Evolutionary conservation across 2,888 invertebrate genomes (phyloP).

Genomic region (Agonopterix alstromeriana): DNA sequence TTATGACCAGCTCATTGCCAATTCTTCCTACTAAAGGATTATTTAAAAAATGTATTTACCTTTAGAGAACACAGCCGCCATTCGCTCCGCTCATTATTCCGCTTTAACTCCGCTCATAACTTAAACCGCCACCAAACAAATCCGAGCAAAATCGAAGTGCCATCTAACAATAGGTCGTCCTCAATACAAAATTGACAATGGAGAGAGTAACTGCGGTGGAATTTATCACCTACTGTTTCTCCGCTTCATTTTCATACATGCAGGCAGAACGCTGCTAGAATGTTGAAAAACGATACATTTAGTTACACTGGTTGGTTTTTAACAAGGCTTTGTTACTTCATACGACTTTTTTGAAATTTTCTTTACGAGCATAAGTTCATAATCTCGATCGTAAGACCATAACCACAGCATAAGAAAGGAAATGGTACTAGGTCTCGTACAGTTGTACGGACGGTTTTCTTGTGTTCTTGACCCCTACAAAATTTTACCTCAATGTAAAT

Average conservation of each 20-base stretch:
- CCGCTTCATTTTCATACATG: constrained; percentile 2
- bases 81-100: neutral
- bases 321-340: neutral
- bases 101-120: constrained; percentile 10
- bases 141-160: constrained; percentile 72
- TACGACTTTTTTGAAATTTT: no score
- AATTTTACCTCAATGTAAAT: no score
- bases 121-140: constrained; percentile 35
- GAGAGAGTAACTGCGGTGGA: constrained; percentile 41
- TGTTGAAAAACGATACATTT: constrained; percentile 36
- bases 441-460: no score
- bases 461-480: no score
- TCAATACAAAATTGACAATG: constrained; percentile 73
- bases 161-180: constrained; percentile 60
- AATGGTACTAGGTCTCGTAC: no score
- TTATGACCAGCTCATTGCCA: no score
- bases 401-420: no score
- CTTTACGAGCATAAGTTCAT: no score
- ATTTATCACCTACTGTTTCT: constrained; percentile 71
- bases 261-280: constrained; percentile 37
- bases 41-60: no score
- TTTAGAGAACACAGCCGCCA: no score
- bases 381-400: no score
- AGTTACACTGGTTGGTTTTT: constrained; percentile 1
- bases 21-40: no score